Base-by-base conservation (phyloP, 2,888 invertebrate species). In the Torymus texanus region DNA sequence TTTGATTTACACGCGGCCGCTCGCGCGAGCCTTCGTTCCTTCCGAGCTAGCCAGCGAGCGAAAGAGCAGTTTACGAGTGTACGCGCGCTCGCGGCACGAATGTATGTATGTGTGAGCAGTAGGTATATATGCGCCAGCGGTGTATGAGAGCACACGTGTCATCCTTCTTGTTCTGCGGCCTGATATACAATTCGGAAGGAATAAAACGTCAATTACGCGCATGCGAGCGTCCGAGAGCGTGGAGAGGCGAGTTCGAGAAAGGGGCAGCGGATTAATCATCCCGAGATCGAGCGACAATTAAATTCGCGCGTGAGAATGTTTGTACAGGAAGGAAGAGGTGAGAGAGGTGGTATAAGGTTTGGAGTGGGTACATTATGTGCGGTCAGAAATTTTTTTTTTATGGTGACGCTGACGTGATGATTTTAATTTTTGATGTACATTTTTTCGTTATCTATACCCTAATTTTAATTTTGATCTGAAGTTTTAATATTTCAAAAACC, bases 1-100 rank as follows among this genome's bases (percentile, higher is more conserved):
- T 86, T 88, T 90, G 89, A 90, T 90, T 90, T 90, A 90, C 89
- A 86, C 87, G 86, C 82, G 80, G 82, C 81, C 81, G 81, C 53
- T 71, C 75, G 68, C 81, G 78, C 78, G 84, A 81, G 83, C 83
- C 84, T 75, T 79, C 74, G 81, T 82, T 41, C 58, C 66, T 51
- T 18, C 24, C 73, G 61, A 66, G 68, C 58, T 53, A 62, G 63
- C n/a, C 65, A 58, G 59, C 13, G 59, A 41, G 41, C 5, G 41
- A 41, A 80, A 82, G 83, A 81, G 21, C 21, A 21, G 82, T 87
- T 87, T 87, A 85, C 84, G 85, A 85, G 85, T 85, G 85, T 86
- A 87, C 87, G 87, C 86, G 86, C 86, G 85, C 84, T 83, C 50
- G 50, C 0, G 73, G 14, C 24, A 16, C 50, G 50, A 53, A 50